These are phyloP conservation scores for Micromesistius poutassou DNA, from an alignment of 2,797 vertebrate species.

Conservation along the genomic window DNA sequence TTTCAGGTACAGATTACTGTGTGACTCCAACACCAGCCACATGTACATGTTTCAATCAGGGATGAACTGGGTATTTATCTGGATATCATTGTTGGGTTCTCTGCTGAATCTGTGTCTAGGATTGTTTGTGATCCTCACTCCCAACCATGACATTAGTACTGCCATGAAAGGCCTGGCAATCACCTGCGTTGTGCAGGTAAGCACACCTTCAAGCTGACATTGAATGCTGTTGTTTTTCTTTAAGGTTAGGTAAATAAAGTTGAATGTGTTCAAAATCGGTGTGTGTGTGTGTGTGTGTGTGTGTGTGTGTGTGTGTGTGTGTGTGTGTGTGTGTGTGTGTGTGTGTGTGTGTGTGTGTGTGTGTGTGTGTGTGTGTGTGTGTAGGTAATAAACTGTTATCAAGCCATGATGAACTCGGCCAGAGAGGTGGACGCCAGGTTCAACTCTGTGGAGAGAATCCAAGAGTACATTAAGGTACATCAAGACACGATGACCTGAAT, in stretches of 20 bases:
- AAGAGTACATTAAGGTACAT: constrained; percentile 68
- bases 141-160: constrained; percentile 52
- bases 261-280: no score
- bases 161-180: constrained; percentile 77
- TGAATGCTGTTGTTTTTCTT: no score
- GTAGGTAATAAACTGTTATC: constrained; percentile 75
- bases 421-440: constrained; percentile 79
- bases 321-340: neutral
- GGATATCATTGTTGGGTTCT: constrained; percentile 68
- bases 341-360: neutral
- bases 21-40: constrained; percentile 74
- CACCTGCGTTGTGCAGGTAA: neutral
- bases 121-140: constrained; percentile 71
- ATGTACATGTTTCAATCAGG: constrained; percentile 73
- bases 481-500: no score
- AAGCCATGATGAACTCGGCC: constrained; percentile 59
- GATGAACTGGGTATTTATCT: constrained; percentile 76
- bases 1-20: constrained; percentile 75
- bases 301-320: neutral
- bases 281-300: neutral
- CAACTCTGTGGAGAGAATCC: constrained; percentile 74
- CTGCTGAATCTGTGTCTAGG: constrained; percentile 64
- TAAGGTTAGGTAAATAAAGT: no score
- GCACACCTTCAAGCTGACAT: no score
- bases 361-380: constrained; percentile 2